Evolutionary conservation across 92 coral and sea anemone genomes (phyloP), one percentile per base, ranked within the genome.

Genomic region (Desmophyllum pertusum): DNA sequence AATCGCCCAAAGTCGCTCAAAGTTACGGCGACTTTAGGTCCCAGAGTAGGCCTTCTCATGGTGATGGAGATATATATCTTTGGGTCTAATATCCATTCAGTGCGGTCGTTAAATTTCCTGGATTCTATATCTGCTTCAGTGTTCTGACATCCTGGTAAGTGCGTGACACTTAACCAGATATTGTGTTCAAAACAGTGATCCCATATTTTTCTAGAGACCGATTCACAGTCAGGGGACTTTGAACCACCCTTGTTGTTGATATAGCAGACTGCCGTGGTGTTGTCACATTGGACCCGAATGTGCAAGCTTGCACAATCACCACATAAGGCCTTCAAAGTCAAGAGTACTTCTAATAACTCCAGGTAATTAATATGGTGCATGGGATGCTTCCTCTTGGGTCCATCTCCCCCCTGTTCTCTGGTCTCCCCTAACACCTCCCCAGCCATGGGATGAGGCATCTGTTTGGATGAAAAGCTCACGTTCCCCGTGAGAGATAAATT

Each of bases 171-270:
- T n/a, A n/a, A n/a, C n/a, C n/a, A n/a, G n/a, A n/a, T n/a, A n/a
- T n/a, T n/a, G n/a, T n/a, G n/a, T n/a, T n/a, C n/a, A n/a, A n/a
- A n/a, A n/a, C n/a, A n/a, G n/a, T n/a, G n/a, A n/a, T n/a, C 72
- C 93, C 93, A 86, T 48, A 89, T 84, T 40, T 89, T 43, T 76
- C 74, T 86, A 31, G 93, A 51, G 18, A 85, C 53, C 14, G 70
- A 46, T 33, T 92, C 79, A 39, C 89, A 89, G 59, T 79, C 69
- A n/a, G 76, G 75, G 52, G 87, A 91, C 40, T 81, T 84, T 65
- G 89, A 88, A 10, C 90, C 81, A 38, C 93, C 90, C 93, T 89
- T 89, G 29, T 86, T 92, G 76, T 92, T 92, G 2, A 86, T 86
- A n/a, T n/a, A n/a, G n/a, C n/a, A n/a, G n/a, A n/a, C n/a, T n/a